Evolutionary conservation across 1,140 invertebrate species (phyloP).

Genomic region (Carcinoscorpius rotundicauda): DNA sequence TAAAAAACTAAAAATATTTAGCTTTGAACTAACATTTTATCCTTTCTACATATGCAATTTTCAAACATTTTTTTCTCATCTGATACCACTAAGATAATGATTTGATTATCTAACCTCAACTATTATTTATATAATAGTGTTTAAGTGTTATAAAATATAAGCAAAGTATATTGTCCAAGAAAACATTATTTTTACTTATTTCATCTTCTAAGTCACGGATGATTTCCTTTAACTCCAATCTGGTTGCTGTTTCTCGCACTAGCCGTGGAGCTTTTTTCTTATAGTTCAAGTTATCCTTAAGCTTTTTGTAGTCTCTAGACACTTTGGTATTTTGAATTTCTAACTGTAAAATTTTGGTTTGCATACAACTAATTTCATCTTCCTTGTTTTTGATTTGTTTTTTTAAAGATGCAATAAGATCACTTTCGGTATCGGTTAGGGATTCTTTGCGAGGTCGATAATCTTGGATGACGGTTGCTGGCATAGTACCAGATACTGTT

Average conservation of each 20-base stretch:
- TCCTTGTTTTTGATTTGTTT: slow-evolving; percentile 42
- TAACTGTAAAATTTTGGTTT: slow-evolving; percentile 25
- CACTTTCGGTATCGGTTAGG: slow-evolving; percentile 19
- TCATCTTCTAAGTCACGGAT: slow-evolving; percentile 64
- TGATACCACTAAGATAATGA: too few relatives aligned
- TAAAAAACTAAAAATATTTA: background rate
- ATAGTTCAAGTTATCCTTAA: slow-evolving; percentile 36
- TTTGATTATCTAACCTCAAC: too few relatives aligned
- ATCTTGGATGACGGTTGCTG: slow-evolving; percentile 10
- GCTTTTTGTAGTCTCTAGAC: slow-evolving; percentile 35
- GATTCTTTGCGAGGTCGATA: slow-evolving; percentile 30
- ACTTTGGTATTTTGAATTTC: slow-evolving; percentile 35
- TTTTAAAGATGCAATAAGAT: slow-evolving; percentile 24
- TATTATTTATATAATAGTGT: too few relatives aligned
- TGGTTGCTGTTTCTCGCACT: slow-evolving; percentile 53
- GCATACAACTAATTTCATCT: slow-evolving; percentile 29
- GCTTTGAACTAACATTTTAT: too few relatives aligned
- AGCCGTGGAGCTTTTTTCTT: slow-evolving; percentile 52
- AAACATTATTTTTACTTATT: slow-evolving; percentile 43
- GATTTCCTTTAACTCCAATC: slow-evolving; percentile 56
- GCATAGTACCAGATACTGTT: background rate
- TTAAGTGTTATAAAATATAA: too few relatives aligned
- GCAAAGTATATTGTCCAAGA: too few relatives aligned
- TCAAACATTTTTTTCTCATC: too few relatives aligned
- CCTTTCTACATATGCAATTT: too few relatives aligned